Evolutionary conservation across 2,113 vertebrate species (phyloP).

Genomic region (Mustelus asterias): DNA sequence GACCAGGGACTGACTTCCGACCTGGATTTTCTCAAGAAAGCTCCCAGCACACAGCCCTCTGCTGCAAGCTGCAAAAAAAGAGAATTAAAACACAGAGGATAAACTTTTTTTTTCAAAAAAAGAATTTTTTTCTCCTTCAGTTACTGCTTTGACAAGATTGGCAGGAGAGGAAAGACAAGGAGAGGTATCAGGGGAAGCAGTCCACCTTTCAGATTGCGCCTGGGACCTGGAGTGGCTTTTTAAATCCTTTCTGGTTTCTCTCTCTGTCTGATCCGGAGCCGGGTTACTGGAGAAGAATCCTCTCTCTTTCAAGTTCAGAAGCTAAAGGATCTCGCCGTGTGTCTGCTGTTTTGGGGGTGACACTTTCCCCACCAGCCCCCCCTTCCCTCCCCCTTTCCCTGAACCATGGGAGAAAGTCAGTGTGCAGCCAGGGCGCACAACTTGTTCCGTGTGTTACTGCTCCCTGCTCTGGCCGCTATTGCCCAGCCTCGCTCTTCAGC

Average conservation of each 20-base stretch:
- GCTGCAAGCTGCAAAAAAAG: background rate
- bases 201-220: conserved; percentile 41
- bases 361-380: background rate
- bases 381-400: background rate
- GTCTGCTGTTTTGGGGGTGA: background rate
- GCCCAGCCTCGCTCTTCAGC: conserved; percentile 70
- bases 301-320: background rate
- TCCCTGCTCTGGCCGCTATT: conserved; percentile 71
- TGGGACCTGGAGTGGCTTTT: background rate
- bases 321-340: background rate
- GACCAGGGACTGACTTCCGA: background rate
- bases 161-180: conserved; percentile 40
- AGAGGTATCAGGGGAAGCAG: conserved; percentile 56
- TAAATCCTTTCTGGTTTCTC: too few species aligned
- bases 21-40: background rate
- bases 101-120: background rate
- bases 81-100: background rate
- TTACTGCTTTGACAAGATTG: conserved; percentile 36
- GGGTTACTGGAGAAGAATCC: background rate
- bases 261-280: background rate
- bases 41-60: background rate
- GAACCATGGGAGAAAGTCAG: conserved; percentile 69
- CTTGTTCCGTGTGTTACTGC: conserved; percentile 66
- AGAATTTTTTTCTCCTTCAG: background rate
- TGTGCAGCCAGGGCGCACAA: conserved; percentile 69